Base-by-base conservation (phyloP, 2,797 vertebrate genomes). In the Etheostoma nigrum region DNA sequence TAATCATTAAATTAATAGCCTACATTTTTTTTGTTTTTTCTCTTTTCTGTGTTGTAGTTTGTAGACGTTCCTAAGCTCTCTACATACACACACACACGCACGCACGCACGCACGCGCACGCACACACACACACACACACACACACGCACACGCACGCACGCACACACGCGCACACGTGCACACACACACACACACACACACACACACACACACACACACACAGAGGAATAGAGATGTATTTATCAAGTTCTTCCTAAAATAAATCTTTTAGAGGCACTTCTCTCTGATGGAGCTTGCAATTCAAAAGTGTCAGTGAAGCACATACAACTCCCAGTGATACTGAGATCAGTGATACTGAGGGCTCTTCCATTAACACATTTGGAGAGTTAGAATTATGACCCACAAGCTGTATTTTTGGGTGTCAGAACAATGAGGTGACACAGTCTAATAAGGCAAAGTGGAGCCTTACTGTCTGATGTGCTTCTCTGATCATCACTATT, bases 261-360 rank as follows among this genome's bases (percentile, higher is more conserved):
- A 76, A 79, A 84, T 87, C 79, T 54, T 72, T 68, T 5, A 25
- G 60, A 73, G 25, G 74, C 61, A 48, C 69, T 73, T 79, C 36
- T 23, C 47, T 23, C n/a, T 55, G 64, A 73, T 9, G 3, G 47
- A 14, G 69, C 47, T 68, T 6, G 54, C 63, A 74, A 48, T 33
- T 72, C 49, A 60, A 48, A 48, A 72, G 52, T 73, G 82, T 81
- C 62, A 55, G 55, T n/a, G 59, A 73, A 47, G 60, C 27, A 40
- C 36, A 16, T 70, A 74, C 73, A 77, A 72, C 67, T 78, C 84
- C 69, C 59, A 64, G 15, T 3, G 44, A 60, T 8, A 30, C n/a
- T 1, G 54, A 61, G 45, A 81, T 23, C 11, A n/a, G n/a, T n/a
- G n/a, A n/a, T n/a, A n/a, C n/a, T n/a, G n/a, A 49, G 21, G 4